Evolutionary conservation across 1,140 invertebrate genomes (phyloP), one percentile per base, ranked within the genome.

Genomic region (Zophobas atratus): DNA sequence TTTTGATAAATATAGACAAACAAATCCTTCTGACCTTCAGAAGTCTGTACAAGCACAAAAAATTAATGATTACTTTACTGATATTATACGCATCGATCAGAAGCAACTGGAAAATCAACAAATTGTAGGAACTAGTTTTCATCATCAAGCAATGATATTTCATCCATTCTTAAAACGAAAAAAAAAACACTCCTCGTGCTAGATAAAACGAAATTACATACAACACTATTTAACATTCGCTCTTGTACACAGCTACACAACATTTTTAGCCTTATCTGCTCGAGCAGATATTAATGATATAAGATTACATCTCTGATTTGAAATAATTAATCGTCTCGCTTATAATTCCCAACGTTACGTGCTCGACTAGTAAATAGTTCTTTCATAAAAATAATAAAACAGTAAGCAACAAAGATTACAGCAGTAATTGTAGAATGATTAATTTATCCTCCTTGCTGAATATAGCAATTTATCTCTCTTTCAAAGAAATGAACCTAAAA

Each of bases 221-320:
- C 20, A 20, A 20, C 20, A 20, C 20, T 20, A 20, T 20, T 20
- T 20, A 20, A 20, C 20, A 20, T 46, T 46, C 43, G 43, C 43
- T 46, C 3, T 46, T 20, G 20, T 20, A 20, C 20, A 46, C 43
- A 46, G 43, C 43, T 46, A 46, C 43, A 46, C 8, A 46, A 46
- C 8, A 46, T 46, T 46, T 46, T 46, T 46, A 46, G 8, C 3
- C 3, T 46, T 46, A 46, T 46, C 43, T 67, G 39, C 60, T 67
- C 33, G 60, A 67, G 60, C 60, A 67, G 60, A 67, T 79, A 79
- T 79, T 79, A 79, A 79, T 79, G 78, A 70, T 38, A 67, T 70
- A 46, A 77, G 78, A 79, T 79, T 76, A 57, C 70, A 77, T 79
- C 75, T 73, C 75, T 77, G 78, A 79, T 79, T 77, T 56, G 70